Conservation (phyloP, 2,888 invertebrate species). For the Ernsta delagoae region DNA sequence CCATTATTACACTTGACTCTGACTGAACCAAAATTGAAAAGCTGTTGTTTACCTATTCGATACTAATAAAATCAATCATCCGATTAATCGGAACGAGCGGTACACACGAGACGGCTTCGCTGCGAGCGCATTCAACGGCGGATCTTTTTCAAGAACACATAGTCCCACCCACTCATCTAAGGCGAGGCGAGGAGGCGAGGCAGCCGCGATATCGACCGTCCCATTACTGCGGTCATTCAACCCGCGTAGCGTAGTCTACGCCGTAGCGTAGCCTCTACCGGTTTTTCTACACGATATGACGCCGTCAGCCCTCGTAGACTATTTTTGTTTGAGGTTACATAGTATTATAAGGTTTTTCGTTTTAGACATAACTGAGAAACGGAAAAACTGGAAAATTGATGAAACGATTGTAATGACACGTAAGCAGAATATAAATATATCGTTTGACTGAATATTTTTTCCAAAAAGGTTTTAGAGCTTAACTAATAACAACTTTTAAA, state of each 20-base stretch:
- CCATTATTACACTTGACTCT: not conserved
- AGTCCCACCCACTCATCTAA: constrained; percentile 18
- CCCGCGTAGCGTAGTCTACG: constrained; percentile 58
- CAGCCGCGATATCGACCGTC: constrained; percentile 79
- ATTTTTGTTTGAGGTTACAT: constrained; percentile 29
- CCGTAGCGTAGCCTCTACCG: constrained; percentile 59
- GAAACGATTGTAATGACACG: too few relatives aligned
- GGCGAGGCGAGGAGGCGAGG: constrained; percentile 45
- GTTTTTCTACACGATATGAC: constrained; percentile 33
- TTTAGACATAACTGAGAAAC: too few relatives aligned
- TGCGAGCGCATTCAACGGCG: constrained; percentile 22
- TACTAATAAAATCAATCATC: constrained; percentile 23
- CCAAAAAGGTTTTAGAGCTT: too few relatives aligned
- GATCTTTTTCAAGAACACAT: constrained; percentile 23
- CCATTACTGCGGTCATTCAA: constrained; percentile 73
- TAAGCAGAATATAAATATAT: too few relatives aligned
- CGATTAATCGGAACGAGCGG: constrained; percentile 18
- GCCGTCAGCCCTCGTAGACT: constrained; percentile 21
- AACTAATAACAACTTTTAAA: too few relatives aligned
- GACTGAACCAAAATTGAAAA: not conserved
- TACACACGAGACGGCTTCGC: constrained; percentile 10
- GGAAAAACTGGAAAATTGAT: too few relatives aligned
- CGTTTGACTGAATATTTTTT: too few relatives aligned
- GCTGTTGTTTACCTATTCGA: not conserved
- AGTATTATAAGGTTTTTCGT: too few relatives aligned